These are phyloP conservation scores for Lottia scabra DNA, from an alignment of 2,888 invertebrate species.

Conservation along the genomic window DNA sequence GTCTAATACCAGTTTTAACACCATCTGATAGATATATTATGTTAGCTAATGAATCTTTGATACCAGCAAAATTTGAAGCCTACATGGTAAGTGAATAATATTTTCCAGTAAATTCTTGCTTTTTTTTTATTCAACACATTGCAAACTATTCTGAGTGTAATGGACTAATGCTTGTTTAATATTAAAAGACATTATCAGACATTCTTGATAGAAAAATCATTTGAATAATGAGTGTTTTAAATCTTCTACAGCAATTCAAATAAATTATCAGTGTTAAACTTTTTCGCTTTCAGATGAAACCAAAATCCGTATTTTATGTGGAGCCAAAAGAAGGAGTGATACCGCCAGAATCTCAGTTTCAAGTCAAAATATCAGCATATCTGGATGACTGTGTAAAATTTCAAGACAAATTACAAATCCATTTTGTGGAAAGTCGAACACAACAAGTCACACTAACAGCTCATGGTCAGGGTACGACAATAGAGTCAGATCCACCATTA, in stretches of 20 bases:
- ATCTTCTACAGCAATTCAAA: background rate
- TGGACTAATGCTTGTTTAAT: too few relatives aligned
- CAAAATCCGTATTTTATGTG: constrained; percentile 64
- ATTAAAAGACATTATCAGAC: too few relatives aligned
- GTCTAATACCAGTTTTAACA: constrained; percentile 74
- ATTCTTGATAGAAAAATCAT: too few relatives aligned
- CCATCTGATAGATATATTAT: constrained; percentile 72
- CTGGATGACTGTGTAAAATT: constrained; percentile 68
- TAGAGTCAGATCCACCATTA: constrained; percentile 75
- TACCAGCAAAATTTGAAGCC: constrained; percentile 74
- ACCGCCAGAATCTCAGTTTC: constrained; percentile 60
- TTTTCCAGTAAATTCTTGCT: background rate
- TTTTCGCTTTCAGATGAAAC: constrained; percentile 45
- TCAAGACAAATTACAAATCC: constrained; percentile 67
- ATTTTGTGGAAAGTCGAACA: constrained; percentile 69
- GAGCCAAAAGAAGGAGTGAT: constrained; percentile 64
- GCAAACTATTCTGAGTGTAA: too few relatives aligned
- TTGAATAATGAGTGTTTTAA: too few relatives aligned
- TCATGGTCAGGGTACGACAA: constrained; percentile 77
- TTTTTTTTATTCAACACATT: too few relatives aligned
- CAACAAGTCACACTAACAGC: constrained; percentile 72
- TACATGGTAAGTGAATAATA: constrained; percentile 70
- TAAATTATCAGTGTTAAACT: background rate
- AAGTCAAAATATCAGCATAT: constrained; percentile 62
- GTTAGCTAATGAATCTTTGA: constrained; percentile 79